phyloP scores from a whole-genome alignment of 2,113 vertebrate species.

The Pica pica region DNA sequence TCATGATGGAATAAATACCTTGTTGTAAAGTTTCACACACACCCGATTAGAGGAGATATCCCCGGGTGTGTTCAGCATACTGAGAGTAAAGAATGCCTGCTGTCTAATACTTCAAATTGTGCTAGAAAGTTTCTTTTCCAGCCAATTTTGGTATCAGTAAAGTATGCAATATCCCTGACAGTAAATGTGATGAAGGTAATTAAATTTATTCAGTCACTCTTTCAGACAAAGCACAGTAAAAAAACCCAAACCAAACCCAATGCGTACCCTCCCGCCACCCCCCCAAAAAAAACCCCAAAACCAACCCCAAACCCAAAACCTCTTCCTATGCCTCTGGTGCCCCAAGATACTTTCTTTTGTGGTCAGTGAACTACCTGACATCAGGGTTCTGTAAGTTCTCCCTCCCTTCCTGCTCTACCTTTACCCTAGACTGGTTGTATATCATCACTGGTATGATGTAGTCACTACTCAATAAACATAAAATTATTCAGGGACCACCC shows the following conservation, averaged over 20 bases:
- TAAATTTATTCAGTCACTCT: neutral
- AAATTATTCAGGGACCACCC: neutral
- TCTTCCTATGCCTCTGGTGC: neutral
- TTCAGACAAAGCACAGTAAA: neutral
- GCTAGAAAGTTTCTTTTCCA: neutral
- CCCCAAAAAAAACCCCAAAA: too few species aligned
- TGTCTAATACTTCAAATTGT: neutral
- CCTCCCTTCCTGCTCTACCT: neutral
- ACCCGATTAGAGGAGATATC: neutral
- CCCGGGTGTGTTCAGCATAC: neutral
- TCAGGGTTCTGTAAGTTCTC: neutral
- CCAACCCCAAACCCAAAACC: neutral
- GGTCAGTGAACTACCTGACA: neutral
- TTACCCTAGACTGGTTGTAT: neutral
- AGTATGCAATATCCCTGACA: neutral
- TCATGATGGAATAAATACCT: neutral
- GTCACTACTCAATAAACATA: neutral
- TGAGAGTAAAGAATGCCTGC: neutral
- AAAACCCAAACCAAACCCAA: neutral
- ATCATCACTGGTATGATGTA: neutral
- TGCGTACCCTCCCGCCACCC: accelerated
- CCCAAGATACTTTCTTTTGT: neutral
- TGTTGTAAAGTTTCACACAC: neutral
- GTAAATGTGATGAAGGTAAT: neutral
- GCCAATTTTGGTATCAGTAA: neutral